Conservation (phyloP, 1,140 invertebrate species). For the Lepidurus packardi region DNA sequence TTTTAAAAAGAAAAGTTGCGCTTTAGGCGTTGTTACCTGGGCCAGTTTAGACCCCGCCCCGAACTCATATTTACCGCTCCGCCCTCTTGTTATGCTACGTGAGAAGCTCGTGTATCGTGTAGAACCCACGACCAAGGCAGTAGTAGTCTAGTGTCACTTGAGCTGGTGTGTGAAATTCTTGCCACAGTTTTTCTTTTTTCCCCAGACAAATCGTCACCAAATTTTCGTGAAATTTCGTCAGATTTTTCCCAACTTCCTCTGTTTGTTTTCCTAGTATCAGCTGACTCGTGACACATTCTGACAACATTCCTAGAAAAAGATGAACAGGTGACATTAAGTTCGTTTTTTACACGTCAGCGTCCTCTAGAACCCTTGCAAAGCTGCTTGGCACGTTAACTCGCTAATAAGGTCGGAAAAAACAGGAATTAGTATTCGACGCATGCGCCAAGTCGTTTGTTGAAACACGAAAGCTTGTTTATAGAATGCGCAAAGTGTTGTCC, state of each 20-base stretch:
- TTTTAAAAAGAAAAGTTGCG: not conserved
- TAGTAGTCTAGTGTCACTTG: not conserved
- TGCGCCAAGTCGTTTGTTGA: not conserved
- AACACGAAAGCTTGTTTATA: not conserved
- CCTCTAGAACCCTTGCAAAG: not conserved
- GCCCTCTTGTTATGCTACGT: not conserved
- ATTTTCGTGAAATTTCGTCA: not conserved
- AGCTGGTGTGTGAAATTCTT: not conserved
- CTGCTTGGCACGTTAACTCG: not conserved
- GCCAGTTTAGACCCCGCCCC: not conserved
- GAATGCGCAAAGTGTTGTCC: not conserved
- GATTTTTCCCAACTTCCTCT: not conserved
- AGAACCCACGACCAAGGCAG: not conserved
- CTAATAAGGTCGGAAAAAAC: not conserved
- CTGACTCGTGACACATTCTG: not conserved
- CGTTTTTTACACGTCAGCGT: not conserved
- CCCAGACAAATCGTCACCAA: not conserved
- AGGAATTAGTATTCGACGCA: not conserved
- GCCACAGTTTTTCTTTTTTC: not conserved
- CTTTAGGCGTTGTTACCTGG: not conserved
- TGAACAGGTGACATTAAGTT: conserved; percentile 1
- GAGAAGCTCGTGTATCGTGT: not conserved
- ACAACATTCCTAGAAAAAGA: not conserved
- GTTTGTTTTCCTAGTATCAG: not conserved
- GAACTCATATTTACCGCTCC: not conserved